Evolutionary conservation across 2,888 invertebrate species (phyloP), one percentile per base, ranked within the genome.

Genomic region (Trichacis sp.): DNA sequence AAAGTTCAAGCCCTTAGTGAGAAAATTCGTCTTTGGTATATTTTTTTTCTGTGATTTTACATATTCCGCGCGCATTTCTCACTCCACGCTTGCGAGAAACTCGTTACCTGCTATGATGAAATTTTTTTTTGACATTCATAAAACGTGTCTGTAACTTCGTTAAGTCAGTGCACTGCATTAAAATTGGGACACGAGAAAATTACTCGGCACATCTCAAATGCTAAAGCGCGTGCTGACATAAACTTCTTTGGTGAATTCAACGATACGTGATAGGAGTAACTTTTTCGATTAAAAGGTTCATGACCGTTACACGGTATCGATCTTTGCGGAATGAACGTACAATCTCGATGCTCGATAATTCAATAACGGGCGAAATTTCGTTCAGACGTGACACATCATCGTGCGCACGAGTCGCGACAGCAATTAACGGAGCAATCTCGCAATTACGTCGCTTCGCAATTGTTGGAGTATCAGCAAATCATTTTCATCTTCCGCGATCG

Each of bases 391-490:
- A 12, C 14, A 33, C 11, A 51, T 47, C 24, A 42, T 53, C 54
- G n/a, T 12, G 59, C 43, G 36, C 33, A 33, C 3, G 33, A 33
- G 33, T 2, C 46, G 47, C 38, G 55, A 60, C 47, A 48, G 56
- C 60, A 64, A 60, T 64, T 64, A 64, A 54, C 58, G 17, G 15
- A 43, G 45, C 64, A 64, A 53, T 64, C 51, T 64, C 55, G 59
- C 48, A 60, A 64, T 64, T 60, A 60, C 56, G 30, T 20, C 9
- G 56, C 60, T 48, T 49, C 53, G 45, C 38, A 60, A 60, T 52
- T 51, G 59, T 60, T 59, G 53, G 40, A 46, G 56, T n/a, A 49
- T 56, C 56, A 56, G 42, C 24, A 60, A 64, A 33, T 59, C 53
- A 51, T 64, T 56, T 52, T 11, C 2, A 33, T n/a, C 2, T n/a